Conservation (phyloP, 2,113 vertebrate species). For the Tachuris rubrigastra region DNA sequence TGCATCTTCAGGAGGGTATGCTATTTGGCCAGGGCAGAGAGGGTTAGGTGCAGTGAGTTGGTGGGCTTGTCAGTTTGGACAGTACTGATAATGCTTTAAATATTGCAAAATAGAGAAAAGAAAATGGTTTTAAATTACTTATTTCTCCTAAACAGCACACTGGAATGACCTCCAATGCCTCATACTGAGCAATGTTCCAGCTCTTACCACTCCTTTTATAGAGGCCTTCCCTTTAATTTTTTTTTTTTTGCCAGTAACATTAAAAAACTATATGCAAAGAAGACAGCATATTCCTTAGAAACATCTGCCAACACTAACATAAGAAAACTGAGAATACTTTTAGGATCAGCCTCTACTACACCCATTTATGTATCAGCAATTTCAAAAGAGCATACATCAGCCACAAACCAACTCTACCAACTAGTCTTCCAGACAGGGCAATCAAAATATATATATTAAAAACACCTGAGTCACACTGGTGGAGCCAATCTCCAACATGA, state of each 20-base stretch:
- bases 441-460: background rate
- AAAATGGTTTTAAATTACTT: background rate
- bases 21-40: background rate
- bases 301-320: slow-evolving; percentile 20
- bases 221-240: background rate
- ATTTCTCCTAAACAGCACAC: background rate
- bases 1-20: background rate
- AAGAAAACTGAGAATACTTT: slow-evolving; percentile 9
- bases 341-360: background rate
- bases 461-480: slow-evolving; percentile 7
- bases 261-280: background rate
- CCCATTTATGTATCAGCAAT: background rate
- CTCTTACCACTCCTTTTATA: background rate
- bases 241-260: background rate
- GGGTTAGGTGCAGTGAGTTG: background rate
- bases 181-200: background rate
- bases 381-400: background rate
- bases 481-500: background rate
- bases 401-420: background rate
- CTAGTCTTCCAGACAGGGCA: background rate
- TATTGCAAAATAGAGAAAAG: background rate
- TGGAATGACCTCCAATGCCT: background rate
- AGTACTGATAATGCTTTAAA: background rate
- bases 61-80: background rate
- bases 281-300: background rate